Evolutionary conservation across 1,140 invertebrate species (phyloP).

Genomic region (Brachionus rotundiformis): DNA sequence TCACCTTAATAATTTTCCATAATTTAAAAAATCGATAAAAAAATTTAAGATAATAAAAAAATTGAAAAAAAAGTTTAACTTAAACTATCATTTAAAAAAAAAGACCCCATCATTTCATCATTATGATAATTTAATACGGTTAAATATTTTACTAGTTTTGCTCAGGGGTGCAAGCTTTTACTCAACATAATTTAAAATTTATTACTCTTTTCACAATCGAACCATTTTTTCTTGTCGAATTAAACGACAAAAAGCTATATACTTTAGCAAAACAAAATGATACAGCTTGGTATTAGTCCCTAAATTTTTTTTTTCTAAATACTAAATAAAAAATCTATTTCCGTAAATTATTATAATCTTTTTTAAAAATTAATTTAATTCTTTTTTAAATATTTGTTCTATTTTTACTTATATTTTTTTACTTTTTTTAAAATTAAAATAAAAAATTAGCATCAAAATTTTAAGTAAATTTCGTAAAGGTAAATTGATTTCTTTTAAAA

Average conservation of each 20-base stretch:
- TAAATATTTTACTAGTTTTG: not conserved
- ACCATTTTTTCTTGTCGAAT: not conserved
- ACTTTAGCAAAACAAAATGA: not conserved
- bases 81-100: not conserved
- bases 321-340: not conserved
- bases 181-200: not conserved
- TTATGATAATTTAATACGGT: slow-evolving; percentile 11
- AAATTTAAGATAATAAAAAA: not conserved
- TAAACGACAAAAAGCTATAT: not conserved
- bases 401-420: too few relatives aligned
- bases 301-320: not conserved
- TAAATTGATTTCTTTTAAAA: too few relatives aligned
- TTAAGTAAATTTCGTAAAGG: too few relatives aligned
- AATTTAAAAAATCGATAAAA: slow-evolving; percentile 12
- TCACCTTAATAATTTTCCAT: not conserved
- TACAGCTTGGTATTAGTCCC: too few relatives aligned
- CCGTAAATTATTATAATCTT: not conserved
- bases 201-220: not conserved
- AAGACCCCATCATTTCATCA: not conserved
- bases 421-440: too few relatives aligned
- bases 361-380: not conserved
- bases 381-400: not conserved
- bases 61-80: not conserved
- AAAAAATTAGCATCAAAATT: not conserved
- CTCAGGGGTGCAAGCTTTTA: not conserved